These are phyloP conservation scores for Adelosebastes latens DNA, from an alignment of 2,797 vertebrate species.

Conservation along the genomic window DNA sequence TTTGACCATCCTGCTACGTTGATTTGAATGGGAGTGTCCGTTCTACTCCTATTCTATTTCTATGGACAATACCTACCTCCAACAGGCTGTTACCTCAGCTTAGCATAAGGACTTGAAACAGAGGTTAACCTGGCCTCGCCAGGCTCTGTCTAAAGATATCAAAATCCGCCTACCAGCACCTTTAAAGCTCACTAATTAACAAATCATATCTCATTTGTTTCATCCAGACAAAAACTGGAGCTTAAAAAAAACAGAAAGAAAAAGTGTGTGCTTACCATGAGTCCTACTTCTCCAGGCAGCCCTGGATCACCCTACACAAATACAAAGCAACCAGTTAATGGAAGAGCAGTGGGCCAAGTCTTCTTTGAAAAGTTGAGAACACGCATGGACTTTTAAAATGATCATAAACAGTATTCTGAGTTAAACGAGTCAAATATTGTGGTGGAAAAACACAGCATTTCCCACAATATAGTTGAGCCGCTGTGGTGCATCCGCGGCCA, in stretches of 20 bases:
- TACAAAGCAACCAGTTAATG: conserved; percentile 32
- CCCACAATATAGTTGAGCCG: conserved; percentile 19
- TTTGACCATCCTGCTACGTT: background rate
- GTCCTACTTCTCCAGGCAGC: conserved; percentile 89
- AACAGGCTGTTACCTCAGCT: background rate
- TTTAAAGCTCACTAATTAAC: background rate
- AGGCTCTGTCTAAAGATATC: background rate
- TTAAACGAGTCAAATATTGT: background rate
- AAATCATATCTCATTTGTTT: background rate
- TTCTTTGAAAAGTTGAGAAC: background rate
- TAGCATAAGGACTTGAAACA: background rate
- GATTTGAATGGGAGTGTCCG: too few relatives aligned
- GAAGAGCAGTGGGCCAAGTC: background rate
- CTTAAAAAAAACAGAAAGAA: background rate
- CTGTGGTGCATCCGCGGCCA: background rate
- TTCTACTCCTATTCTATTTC: too few relatives aligned
- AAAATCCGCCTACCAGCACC: background rate
- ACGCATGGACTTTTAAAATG: conserved; percentile 1
- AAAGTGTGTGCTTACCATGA: conserved; percentile 81
- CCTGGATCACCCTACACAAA: conserved; percentile 91
- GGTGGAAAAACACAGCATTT: background rate
- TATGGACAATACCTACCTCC: background rate
- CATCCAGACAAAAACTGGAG: background rate
- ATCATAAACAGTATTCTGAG: background rate
- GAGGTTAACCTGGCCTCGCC: background rate